phyloP scores from a whole-genome alignment of 2,888 invertebrate species.

The Melieria crassipennis region DNA sequence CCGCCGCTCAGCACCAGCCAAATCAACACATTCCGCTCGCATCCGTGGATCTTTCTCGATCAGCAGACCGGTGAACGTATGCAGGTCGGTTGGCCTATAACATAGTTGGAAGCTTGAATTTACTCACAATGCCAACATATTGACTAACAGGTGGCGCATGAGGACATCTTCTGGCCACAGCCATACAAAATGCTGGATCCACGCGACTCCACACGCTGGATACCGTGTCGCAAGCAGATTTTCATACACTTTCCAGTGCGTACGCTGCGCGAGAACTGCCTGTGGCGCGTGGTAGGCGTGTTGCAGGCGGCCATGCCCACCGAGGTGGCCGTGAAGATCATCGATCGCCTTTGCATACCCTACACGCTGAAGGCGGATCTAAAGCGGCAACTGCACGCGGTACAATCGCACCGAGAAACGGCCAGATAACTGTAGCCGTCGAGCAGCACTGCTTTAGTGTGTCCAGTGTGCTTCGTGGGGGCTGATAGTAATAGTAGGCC shows the following conservation, averaged over 20 bases:
- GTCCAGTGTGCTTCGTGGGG: no score
- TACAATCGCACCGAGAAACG: not conserved
- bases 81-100: constrained; percentile 44
- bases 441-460: no score
- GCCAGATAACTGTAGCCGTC: no score
- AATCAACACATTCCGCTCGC: constrained; percentile 80
- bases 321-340: not conserved
- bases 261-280: constrained; percentile 53
- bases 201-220: constrained; percentile 45
- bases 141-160: constrained; percentile 66
- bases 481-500: no score
- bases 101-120: not conserved
- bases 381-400: constrained; percentile 12
- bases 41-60: constrained; percentile 88
- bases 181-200: constrained; percentile 54
- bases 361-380: constrained; percentile 52
- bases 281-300: constrained; percentile 50
- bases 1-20: constrained; percentile 63
- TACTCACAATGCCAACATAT: constrained; percentile 48
- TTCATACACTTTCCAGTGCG: constrained; percentile 59
- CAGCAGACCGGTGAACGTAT: constrained; percentile 74
- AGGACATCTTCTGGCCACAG: constrained; percentile 67
- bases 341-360: constrained; percentile 47
- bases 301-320: not conserved
- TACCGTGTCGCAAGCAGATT: constrained; percentile 50